Evolutionary conservation across 1,140 invertebrate species (phyloP).

Genomic region (Apolygus lucorum): DNA sequence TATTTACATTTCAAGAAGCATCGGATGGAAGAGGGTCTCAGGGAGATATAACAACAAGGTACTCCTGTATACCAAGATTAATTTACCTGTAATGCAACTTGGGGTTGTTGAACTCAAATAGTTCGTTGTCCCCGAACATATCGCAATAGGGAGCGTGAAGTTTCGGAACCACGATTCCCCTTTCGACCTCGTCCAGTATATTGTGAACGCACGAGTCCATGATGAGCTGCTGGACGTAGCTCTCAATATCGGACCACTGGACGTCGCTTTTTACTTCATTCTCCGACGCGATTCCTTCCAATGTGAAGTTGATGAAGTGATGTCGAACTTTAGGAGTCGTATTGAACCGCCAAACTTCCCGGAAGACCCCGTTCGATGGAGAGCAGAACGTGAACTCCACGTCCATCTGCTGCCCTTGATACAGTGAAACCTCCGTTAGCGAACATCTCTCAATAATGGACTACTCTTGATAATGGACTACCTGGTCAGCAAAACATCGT

Average conservation of each 20-base stretch:
- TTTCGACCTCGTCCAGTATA: not conserved
- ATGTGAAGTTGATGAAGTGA: not conserved
- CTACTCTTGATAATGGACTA: too few relatives aligned
- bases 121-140: constrained; percentile 2
- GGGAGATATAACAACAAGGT: too few relatives aligned
- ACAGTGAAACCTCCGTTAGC: too few relatives aligned
- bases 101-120: constrained; percentile 5
- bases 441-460: too few relatives aligned
- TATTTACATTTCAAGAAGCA: too few relatives aligned
- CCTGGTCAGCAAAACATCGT: too few relatives aligned
- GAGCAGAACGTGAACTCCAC: constrained; percentile 1
- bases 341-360: not conserved
- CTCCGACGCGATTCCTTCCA: not conserved
- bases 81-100: constrained; percentile 3
- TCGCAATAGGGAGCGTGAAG: not conserved
- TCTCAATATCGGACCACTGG: not conserved
- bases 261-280: not conserved
- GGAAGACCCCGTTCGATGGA: not conserved
- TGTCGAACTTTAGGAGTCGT: not conserved
- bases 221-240: not conserved
- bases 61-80: too few relatives aligned
- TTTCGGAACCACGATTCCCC: not conserved
- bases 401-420: not conserved
- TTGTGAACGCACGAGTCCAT: not conserved
- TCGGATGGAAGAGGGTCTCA: too few relatives aligned